These are phyloP conservation scores for Isotomurus palustris DNA, from an alignment of 2,888 invertebrate genomes.

Conservation along the genomic window DNA sequence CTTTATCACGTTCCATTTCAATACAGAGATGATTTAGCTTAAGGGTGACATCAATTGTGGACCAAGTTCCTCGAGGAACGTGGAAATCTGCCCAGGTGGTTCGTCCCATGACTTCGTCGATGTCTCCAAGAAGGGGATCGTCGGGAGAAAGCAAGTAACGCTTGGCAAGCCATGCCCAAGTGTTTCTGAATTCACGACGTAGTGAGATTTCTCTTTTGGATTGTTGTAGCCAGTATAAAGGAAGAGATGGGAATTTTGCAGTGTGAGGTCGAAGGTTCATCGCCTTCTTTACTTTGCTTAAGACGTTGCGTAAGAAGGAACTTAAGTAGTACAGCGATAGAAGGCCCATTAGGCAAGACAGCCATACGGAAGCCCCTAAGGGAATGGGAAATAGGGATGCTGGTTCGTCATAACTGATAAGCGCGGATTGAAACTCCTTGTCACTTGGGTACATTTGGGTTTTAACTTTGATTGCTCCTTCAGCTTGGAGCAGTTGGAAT, in stretches of 20 bases:
- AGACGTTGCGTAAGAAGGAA: conserved; percentile 1
- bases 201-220: conserved; percentile 10
- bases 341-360: conserved; percentile 3
- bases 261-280: conserved; percentile 11
- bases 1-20: not conserved
- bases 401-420: conserved; percentile 11
- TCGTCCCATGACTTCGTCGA: conserved; percentile 12
- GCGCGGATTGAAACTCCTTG: not conserved
- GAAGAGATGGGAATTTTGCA: conserved; percentile 12
- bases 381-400: conserved; percentile 13
- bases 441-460: conserved; percentile 1
- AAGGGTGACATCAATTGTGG: conserved; percentile 9
- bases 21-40: conserved; percentile 8
- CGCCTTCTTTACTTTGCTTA: not conserved
- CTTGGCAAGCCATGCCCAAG: conserved; percentile 18
- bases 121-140: conserved; percentile 14
- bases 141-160: conserved; percentile 18
- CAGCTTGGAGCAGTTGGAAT: too few species aligned
- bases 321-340: conserved; percentile 8
- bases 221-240: conserved; percentile 19
- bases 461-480: not conserved
- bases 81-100: conserved; percentile 18
- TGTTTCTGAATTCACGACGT: conserved; percentile 18
- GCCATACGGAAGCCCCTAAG: conserved; percentile 10
- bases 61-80: conserved; percentile 6